Conservation (phyloP, 2,888 invertebrate genomes). For the Rotaria magnacalcarata region DNA sequence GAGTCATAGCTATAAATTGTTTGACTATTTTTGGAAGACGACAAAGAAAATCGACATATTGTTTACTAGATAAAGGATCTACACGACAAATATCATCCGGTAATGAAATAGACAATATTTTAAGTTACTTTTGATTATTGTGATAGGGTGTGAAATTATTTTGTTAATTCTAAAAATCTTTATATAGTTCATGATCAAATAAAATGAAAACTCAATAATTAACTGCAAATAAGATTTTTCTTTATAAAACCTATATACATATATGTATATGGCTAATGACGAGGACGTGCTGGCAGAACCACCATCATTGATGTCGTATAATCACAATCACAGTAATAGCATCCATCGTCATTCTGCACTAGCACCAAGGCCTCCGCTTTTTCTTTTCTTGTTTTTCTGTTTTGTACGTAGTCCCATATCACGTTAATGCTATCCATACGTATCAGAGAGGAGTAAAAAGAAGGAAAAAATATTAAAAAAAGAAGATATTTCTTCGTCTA, state of each 20-base stretch:
- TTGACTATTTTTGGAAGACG: background rate
- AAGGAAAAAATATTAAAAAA: background rate
- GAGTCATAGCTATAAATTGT: background rate
- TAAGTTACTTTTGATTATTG: too few species aligned
- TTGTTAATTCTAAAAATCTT: too few species aligned
- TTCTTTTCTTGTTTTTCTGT: slow-evolving; percentile 12
- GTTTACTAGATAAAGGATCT: background rate
- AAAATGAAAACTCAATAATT: background rate
- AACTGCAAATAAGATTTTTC: background rate
- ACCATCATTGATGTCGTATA: background rate
- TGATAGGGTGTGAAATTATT: too few species aligned
- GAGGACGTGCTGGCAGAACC: background rate
- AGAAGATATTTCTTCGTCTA: background rate
- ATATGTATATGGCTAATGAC: background rate
- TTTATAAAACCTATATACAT: too few species aligned
- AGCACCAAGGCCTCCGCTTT: background rate
- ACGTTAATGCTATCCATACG: background rate
- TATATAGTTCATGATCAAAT: background rate
- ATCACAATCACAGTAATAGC: slow-evolving; percentile 4
- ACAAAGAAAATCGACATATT: background rate
- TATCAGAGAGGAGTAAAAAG: background rate
- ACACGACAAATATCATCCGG: too few species aligned
- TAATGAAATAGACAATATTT: too few species aligned
- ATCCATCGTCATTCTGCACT: background rate
- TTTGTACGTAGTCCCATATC: slow-evolving; percentile 13